These are phyloP conservation scores for Erebia epiphron DNA, from an alignment of 2,888 invertebrate species.

Conservation along the genomic window DNA sequence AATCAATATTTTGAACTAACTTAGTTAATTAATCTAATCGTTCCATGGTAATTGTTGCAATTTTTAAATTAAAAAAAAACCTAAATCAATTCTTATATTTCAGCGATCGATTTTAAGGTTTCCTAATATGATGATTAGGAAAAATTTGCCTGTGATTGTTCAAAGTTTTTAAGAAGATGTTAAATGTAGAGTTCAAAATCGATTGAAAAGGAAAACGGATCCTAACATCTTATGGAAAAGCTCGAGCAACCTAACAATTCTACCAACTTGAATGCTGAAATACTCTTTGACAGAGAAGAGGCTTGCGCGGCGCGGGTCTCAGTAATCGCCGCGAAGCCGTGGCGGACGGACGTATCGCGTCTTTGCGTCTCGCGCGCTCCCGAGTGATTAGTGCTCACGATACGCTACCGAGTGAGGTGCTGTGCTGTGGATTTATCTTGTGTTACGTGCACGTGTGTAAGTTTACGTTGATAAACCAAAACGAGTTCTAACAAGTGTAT, in stretches of 20 bases:
- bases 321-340: constrained; percentile 64
- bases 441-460: constrained; percentile 41
- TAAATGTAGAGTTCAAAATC: constrained; percentile 4
- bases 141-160: neutral
- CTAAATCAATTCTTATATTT: no score
- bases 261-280: constrained; percentile 44
- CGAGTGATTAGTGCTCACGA: constrained; percentile 65
- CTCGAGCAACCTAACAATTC: constrained; percentile 54
- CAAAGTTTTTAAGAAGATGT: neutral
- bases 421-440: constrained; percentile 44
- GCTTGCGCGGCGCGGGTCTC: constrained; percentile 67
- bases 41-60: no score
- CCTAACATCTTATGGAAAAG: constrained; percentile 45
- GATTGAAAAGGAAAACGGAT: constrained; percentile 43
- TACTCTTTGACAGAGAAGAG: constrained; percentile 63
- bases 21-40: neutral
- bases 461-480: constrained; percentile 19
- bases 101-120: no score
- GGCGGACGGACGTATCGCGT: constrained; percentile 54
- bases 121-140: neutral
- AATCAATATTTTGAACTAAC: neutral
- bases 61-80: no score
- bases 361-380: constrained; percentile 42
- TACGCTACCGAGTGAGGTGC: constrained; percentile 43
- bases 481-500: constrained; percentile 3